A percentile compares a stretch with the other conserved stretches of the same genome.
Evolutionary conservation across 2,113 vertebrate species (phyloP).

Genomic region (Apistogramma diplotaenia): DNA sequence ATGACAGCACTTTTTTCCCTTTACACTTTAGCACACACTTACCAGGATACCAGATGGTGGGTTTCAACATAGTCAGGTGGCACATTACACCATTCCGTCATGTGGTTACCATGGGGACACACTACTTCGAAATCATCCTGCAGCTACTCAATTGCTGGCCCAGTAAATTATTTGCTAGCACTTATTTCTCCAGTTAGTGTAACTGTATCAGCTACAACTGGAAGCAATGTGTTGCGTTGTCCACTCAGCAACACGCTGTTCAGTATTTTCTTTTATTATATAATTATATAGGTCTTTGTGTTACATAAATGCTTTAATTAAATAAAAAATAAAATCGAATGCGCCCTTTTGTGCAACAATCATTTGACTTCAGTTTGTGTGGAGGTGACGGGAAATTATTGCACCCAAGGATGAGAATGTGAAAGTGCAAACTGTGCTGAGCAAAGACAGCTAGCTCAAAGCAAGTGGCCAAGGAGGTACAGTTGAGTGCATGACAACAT

Average conservation of each 20-base stretch:
- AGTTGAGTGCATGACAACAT: background rate
- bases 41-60: constrained; percentile 35
- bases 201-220: background rate
- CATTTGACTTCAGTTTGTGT: background rate
- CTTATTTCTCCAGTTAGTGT: background rate
- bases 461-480: background rate
- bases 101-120: constrained; percentile 31
- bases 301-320: background rate
- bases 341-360: no score
- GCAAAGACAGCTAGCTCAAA: background rate
- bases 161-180: background rate
- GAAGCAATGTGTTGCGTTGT: background rate
- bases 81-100: constrained; percentile 18
- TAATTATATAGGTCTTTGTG: background rate
- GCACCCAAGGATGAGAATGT: background rate
- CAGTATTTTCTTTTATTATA: no score
- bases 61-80: constrained; percentile 32
- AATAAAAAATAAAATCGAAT: background rate
- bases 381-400: background rate
- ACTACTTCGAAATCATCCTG: background rate
- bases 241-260: background rate
- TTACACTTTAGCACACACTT: background rate
- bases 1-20: background rate
- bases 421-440: background rate
- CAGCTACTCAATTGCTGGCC: background rate